A percentile compares a stretch with the other conserved stretches of the same genome.
Evolutionary conservation across 2,888 invertebrate genomes (phyloP).

Genomic region (Ornithoptera priamus): DNA sequence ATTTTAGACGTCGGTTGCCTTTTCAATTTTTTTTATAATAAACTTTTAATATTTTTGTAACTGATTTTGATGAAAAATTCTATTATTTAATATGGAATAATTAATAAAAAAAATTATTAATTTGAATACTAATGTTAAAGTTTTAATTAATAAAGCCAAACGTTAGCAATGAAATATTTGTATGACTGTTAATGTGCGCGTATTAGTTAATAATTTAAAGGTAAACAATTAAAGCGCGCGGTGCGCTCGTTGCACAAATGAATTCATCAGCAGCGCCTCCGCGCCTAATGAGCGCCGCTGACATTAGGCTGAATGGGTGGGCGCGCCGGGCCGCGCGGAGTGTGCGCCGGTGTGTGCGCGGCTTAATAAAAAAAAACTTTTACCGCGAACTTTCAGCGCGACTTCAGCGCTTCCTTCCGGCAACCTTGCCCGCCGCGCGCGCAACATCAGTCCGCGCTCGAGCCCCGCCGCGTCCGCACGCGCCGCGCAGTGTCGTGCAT

Average conservation of each 20-base stretch:
- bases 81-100: too few species aligned
- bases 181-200: too few species aligned
- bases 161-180: too few species aligned
- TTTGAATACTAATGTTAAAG: too few species aligned
- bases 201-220: not conserved
- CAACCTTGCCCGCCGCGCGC: constrained; percentile 55
- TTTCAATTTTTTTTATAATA: too few species aligned
- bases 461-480: constrained; percentile 41
- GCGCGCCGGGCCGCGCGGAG: constrained; percentile 17
- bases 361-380: constrained; percentile 48
- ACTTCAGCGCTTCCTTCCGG: constrained; percentile 74
- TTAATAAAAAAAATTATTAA: too few species aligned
- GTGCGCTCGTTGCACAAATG: constrained; percentile 24
- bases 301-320: constrained; percentile 22
- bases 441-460: constrained; percentile 63
- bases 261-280: constrained; percentile 10
- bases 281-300: constrained; percentile 11
- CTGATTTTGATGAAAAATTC: too few species aligned
- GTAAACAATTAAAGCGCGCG: constrained; percentile 8
- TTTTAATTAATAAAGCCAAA: too few species aligned
- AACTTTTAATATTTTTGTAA: too few species aligned
- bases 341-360: constrained; percentile 39
- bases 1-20: too few species aligned
- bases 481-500: constrained; percentile 48
- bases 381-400: constrained; percentile 66